These are phyloP conservation scores for Dermolepida albohirtum DNA, from an alignment of 2,888 invertebrate genomes.

Conservation along the genomic window DNA sequence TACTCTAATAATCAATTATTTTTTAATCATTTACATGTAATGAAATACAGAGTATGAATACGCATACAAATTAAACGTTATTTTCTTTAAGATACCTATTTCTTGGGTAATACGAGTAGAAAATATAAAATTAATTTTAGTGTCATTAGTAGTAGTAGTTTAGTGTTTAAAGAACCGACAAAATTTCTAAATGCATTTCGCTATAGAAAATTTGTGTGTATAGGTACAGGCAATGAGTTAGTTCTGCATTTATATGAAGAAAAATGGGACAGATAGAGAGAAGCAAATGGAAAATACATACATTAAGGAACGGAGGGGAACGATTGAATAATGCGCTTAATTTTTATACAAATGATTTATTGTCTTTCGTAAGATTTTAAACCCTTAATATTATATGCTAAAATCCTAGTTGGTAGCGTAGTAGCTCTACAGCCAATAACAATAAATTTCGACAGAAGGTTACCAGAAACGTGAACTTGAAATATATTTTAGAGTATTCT, in stretches of 20 bases:
- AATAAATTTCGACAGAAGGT: constrained; percentile 41
- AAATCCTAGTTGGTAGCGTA: constrained; percentile 13
- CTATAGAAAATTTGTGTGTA: constrained; percentile 31
- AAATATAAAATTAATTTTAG: too few relatives aligned
- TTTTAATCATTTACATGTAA: too few relatives aligned
- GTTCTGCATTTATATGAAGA: constrained; percentile 15
- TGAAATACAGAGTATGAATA: too few relatives aligned
- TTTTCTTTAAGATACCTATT: too few relatives aligned
- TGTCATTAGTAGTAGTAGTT: too few relatives aligned
- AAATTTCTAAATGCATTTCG: constrained; percentile 41
- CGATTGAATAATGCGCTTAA: constrained; percentile 43
- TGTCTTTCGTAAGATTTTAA: constrained; percentile 42
- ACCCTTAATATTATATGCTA: constrained; percentile 33
- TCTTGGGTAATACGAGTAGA: too few relatives aligned
- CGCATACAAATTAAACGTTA: too few relatives aligned
- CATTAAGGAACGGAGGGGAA: constrained; percentile 40
- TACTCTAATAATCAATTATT: too few relatives aligned
- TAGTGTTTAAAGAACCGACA: constrained; percentile 35
- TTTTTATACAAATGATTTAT: constrained; percentile 44
- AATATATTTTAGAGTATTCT: constrained; percentile 29
- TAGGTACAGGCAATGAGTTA: constrained; percentile 23
- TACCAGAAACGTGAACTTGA: constrained; percentile 25
- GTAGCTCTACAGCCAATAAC: constrained; percentile 33
- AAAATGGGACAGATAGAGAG: constrained; percentile 16
- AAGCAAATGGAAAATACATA: constrained; percentile 28